Base-by-base conservation (phyloP, 2,888 invertebrate species). In the Dolichopus griseipennis region DNA sequence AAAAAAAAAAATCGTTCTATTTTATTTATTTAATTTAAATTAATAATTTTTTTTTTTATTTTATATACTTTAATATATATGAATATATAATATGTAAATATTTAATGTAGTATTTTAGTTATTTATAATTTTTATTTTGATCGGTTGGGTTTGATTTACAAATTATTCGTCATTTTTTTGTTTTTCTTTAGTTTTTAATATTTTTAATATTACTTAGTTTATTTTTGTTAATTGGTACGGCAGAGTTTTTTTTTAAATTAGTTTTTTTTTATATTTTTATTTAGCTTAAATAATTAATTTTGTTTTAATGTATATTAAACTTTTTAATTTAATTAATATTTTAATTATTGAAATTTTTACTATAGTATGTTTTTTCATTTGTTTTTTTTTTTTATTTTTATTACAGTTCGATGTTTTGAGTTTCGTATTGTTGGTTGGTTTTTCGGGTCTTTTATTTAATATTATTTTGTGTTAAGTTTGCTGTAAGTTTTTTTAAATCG, bases 11-110 rank as follows among this genome's bases (percentile, higher is more conserved):
- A 65, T 70, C 79, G 78, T 78, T 74, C 77, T 79, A 80, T 78
- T 78, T 80, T 79, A 79, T 79, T 79, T 78, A 78, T 79, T 79
- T 82, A 79, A 81, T 83, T 81, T 81, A 68, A n/a, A n/a, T 70
- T 66, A 68, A 65, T 66, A 69, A 65, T 64, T 34, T 64, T 71
- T 64, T 66, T 67, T 67, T 27, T 27, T 27, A 70, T 68, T 67
- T 61, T 68, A 21, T 27, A 27, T 27, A 27, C 27, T n/a, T n/a
- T n/a, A n/a, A 27, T 27, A 27, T 27, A 27, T 27, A 27, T 27
- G 5, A 4, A 27, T 27, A 27, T 27, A 27, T 27, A 27, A 52
- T 52, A 37, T 37, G 37, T 37, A 37, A 27, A 15, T 34, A 64
- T n/a, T 64, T 34, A n/a, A 6, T 34, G 15, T 64, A 33, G 18